Conservation (phyloP, 1,140 invertebrate species). For the Agrypnia vestita region DNA sequence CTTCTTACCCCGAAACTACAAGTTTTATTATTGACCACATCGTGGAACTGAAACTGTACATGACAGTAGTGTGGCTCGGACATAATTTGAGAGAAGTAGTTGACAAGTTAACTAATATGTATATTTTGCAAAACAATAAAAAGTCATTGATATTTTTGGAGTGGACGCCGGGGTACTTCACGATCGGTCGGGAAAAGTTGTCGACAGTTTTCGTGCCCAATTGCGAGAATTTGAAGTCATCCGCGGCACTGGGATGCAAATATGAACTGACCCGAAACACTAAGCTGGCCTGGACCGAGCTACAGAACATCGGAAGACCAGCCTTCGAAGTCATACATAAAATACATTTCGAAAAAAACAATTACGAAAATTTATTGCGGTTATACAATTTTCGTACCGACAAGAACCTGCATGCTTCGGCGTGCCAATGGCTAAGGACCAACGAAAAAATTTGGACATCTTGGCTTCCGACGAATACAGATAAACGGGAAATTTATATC, state of each 20-base stretch:
- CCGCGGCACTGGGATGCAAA: conserved; percentile 69
- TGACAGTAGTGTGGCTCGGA: conserved; percentile 80
- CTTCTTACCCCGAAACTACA: conserved; percentile 72
- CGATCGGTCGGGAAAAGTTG: conserved; percentile 73
- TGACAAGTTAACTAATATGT: conserved; percentile 67
- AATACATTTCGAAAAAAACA: conserved; percentile 73
- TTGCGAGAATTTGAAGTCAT: conserved; percentile 68
- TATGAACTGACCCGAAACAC: conserved; percentile 79
- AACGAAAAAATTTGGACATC: conserved; percentile 72
- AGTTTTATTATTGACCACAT: conserved; percentile 75
- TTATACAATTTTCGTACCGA: conserved; percentile 64
- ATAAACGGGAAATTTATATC: conserved; percentile 76
- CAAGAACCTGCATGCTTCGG: conserved; percentile 70
- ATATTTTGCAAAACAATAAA: conserved; percentile 57
- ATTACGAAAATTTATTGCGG: conserved; percentile 74
- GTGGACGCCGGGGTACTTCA: conserved; percentile 79
- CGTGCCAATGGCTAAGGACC: conserved; percentile 80
- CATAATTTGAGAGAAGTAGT: conserved; percentile 71
- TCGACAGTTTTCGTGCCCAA: conserved; percentile 72
- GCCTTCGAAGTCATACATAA: conserved; percentile 75
- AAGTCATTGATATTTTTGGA: conserved; percentile 78
- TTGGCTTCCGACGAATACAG: conserved; percentile 74
- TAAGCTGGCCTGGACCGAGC: conserved; percentile 78
- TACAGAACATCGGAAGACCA: conserved; percentile 72
- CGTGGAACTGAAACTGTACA: conserved; percentile 70